A percentile compares a stretch with the other conserved stretches of the same genome.
Conservation (phyloP, 2,797 vertebrate genomes). For the Zalophus californianus region DNA sequence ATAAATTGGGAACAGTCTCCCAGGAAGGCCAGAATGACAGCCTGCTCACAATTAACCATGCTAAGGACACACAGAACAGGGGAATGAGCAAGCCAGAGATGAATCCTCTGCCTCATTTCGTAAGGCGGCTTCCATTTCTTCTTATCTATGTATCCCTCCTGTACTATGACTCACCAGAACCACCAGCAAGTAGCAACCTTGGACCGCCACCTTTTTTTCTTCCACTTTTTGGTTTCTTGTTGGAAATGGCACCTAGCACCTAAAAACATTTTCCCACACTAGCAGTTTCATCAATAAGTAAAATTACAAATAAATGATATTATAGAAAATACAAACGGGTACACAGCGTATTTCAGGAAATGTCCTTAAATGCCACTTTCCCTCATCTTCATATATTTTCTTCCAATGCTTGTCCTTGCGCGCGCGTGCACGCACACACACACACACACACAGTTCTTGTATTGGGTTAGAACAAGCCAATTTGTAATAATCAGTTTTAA, state of each 20-base stretch:
- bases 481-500: slow-evolving; percentile 10
- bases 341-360: not conserved
- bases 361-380: not conserved
- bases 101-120: not conserved
- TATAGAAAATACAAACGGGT: not conserved
- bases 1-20: slow-evolving; percentile 38
- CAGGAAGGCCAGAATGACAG: not conserved
- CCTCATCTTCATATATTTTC: not conserved
- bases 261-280: not conserved
- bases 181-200: not conserved
- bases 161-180: not conserved
- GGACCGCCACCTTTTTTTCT: not conserved
- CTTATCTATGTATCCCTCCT: not conserved
- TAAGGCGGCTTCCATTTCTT: not conserved
- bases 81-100: not conserved
- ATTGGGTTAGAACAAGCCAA: not conserved
- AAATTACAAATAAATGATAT: not conserved
- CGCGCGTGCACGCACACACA: too few species aligned
- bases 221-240: slow-evolving; percentile 8
- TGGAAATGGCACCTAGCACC: not conserved
- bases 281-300: not conserved
- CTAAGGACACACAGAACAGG: not conserved
- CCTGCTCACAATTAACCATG: not conserved
- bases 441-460: not conserved
- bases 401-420: not conserved